A percentile compares a stretch with the other conserved stretches of the same genome.
phyloP scores from a whole-genome alignment of 2,797 vertebrate species.

The Anniella stebbinsi region DNA sequence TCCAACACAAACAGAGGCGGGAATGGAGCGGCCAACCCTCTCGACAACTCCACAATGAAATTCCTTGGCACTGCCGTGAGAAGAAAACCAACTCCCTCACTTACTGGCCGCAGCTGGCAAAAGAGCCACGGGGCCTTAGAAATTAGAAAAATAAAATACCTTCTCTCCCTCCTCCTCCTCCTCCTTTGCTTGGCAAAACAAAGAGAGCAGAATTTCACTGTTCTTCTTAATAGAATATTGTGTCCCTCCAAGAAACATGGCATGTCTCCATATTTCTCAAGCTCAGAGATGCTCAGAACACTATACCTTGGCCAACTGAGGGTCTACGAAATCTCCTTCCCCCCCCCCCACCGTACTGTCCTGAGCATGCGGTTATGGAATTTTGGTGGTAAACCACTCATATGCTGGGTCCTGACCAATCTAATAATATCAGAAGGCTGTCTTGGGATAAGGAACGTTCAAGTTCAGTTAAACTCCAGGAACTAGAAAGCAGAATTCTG shows the following conservation, averaged over 20 bases:
- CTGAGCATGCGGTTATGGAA: neutral
- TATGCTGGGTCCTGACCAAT: neutral
- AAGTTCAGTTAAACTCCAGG: neutral
- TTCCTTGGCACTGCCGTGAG: constrained; percentile 19
- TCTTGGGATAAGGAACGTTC: neutral
- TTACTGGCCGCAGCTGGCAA: constrained; percentile 69
- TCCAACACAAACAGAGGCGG: constrained; percentile 68
- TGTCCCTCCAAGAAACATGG: constrained; percentile 13
- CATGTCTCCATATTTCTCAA: neutral
- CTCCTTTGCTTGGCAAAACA: constrained; percentile 66
- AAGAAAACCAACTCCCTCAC: constrained; percentile 60
- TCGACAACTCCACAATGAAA: constrained; percentile 47
- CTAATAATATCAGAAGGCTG: neutral
- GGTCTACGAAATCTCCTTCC: neutral
- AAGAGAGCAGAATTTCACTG: constrained; percentile 61
- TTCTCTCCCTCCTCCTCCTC: constrained; percentile 21
- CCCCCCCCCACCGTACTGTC: neutral
- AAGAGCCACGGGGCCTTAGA: constrained; percentile 57
- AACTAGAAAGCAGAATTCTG: neutral
- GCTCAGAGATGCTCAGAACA: neutral
- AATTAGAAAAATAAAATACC: constrained; percentile 68
- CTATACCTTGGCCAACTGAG: neutral
- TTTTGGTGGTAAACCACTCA: neutral
- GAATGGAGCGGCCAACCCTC: constrained; percentile 43
- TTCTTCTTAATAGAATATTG: constrained; percentile 60